Conservation (phyloP, 2,888 invertebrate species). For the Omphaloscelis lunosa region DNA sequence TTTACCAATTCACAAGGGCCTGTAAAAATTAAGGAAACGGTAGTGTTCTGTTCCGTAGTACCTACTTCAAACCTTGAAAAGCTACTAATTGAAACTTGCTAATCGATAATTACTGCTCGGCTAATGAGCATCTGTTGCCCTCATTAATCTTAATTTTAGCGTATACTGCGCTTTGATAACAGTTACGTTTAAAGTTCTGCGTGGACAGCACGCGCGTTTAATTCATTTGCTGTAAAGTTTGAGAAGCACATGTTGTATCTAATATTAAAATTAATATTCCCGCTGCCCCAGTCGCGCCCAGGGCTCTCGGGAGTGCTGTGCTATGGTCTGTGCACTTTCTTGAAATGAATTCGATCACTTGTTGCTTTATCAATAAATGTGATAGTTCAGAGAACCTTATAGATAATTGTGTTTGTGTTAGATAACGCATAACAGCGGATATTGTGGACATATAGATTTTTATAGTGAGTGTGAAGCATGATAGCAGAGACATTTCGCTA, state of each 20-base stretch:
- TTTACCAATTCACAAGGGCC: slow-evolving; percentile 54
- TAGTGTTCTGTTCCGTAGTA: slow-evolving; percentile 60
- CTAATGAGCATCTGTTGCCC: slow-evolving; percentile 76
- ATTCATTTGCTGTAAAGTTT: slow-evolving; percentile 74
- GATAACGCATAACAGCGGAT: slow-evolving; percentile 79
- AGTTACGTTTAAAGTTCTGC: slow-evolving; percentile 57
- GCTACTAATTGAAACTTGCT: slow-evolving; percentile 71
- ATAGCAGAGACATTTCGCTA: slow-evolving; percentile 71
- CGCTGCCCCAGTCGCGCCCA: slow-evolving; percentile 87
- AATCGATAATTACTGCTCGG: slow-evolving; percentile 73
- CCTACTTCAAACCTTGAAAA: slow-evolving; percentile 70
- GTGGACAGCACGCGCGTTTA: slow-evolving; percentile 60
- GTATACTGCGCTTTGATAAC: slow-evolving; percentile 62
- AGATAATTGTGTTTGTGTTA: slow-evolving; percentile 86
- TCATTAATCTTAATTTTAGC: slow-evolving; percentile 66
- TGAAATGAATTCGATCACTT: slow-evolving; percentile 83
- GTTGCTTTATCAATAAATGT: slow-evolving; percentile 78
- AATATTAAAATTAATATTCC: slow-evolving; percentile 90
- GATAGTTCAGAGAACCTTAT: slow-evolving; percentile 79
- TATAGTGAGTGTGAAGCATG: slow-evolving; percentile 69
- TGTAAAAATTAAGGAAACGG: slow-evolving; percentile 37
- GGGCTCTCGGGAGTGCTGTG: slow-evolving; percentile 83
- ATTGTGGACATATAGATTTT: slow-evolving; percentile 72
- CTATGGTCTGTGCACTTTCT: slow-evolving; percentile 73
- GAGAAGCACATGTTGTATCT: slow-evolving; percentile 82